Evolutionary conservation across 2,888 invertebrate species (phyloP), one percentile per base, ranked within the genome.

Genomic region (Drosophila pegasa): DNA sequence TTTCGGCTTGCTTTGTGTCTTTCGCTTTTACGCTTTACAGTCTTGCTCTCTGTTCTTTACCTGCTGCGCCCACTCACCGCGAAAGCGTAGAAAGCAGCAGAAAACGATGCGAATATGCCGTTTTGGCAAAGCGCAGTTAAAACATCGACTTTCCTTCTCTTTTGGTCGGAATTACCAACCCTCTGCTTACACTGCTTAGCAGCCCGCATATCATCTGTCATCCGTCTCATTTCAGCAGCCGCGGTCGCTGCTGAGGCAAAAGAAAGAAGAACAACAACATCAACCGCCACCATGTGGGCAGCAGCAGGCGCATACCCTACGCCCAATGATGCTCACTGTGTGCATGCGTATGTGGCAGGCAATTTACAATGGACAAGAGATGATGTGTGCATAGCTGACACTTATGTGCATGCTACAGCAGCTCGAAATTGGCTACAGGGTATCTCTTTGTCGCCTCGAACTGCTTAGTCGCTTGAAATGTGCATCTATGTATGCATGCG

Each of bases 171-270:
- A 48, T 38, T 56, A 56, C 38, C 50, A 29, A 22, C 16, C 25
- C 52, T n/a, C 16, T 8, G 14, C 38, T 4, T 14, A 0, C 4
- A 18, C 27, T n/a, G n/a, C n/a, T n/a, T n/a, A 2, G 2, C 8
- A 35, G 20, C 74, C 74, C 77, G 77, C 61, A 62, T 62, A 3
- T 41, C n/a, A n/a, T 48, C 10, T 14, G 74, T 63, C 43, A 41
- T 33, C 14, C 35, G 41, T 48, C 47, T 31, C 45, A 29, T 12
- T 45, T 27, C 38, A 33, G 25, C 50, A 16, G 18, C n/a, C 16
- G 29, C 47, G 29, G 29, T 29, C 10, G 7, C 37, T 51, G 33
- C 8, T 41, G 1, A 43, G 10, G 43, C 45, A 16, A 10, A 22
- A 22, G 18, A 12, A 25, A n/a, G 5, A 25, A 3, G 1, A 6